Conservation (phyloP, 2,888 invertebrate genomes). For the Ectemnius lituratus region DNA sequence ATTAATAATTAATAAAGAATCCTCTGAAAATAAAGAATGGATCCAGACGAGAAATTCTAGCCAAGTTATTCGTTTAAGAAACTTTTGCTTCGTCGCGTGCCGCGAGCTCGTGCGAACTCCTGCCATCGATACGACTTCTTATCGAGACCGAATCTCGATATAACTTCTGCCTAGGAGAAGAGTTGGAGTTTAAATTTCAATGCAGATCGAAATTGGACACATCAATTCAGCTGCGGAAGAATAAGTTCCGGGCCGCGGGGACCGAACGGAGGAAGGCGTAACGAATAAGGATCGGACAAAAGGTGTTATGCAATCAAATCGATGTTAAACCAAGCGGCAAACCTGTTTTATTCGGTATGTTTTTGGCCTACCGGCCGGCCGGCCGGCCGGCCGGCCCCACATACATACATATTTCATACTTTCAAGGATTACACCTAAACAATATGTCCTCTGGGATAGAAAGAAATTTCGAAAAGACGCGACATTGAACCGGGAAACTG, state of each 20-base stretch:
- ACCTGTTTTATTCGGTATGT: too few relatives aligned
- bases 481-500: too few relatives aligned
- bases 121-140: constrained; percentile 37
- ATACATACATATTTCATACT: too few relatives aligned
- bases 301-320: not conserved
- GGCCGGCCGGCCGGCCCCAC: too few relatives aligned
- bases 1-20: not conserved
- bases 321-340: too few relatives aligned
- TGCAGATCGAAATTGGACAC: constrained; percentile 42
- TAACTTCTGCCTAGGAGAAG: constrained; percentile 25
- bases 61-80: constrained; percentile 6
- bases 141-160: constrained; percentile 38
- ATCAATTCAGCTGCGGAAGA: constrained; percentile 45
- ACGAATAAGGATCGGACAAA: not conserved
- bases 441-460: too few relatives aligned
- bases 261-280: constrained; percentile 18
- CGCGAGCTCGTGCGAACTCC: not conserved
- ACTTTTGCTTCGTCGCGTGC: constrained; percentile 5
- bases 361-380: too few relatives aligned
- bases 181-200: constrained; percentile 45
- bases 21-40: not conserved
- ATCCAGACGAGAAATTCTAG: too few relatives aligned
- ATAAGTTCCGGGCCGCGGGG: constrained; percentile 41
- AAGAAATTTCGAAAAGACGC: too few relatives aligned
- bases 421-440: too few relatives aligned